Percentiles rank a stretch among this genome's conserved stretches.
These are phyloP conservation scores for Empis livida DNA, from an alignment of 2,888 invertebrate genomes.

Conservation along the genomic window DNA sequence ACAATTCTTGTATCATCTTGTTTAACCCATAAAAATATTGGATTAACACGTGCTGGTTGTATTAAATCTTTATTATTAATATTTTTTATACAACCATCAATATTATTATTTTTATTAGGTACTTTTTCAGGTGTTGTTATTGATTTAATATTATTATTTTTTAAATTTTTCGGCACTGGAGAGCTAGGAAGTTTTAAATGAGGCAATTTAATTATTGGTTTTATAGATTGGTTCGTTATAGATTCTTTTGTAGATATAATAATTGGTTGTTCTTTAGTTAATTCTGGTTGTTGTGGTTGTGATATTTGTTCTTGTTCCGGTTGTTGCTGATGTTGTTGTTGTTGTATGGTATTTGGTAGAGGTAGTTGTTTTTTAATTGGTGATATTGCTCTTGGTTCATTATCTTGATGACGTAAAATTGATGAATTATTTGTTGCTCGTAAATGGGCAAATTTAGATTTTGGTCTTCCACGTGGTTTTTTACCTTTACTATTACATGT, in stretches of 20 bases:
- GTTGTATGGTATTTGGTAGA: not conserved
- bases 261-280: no score
- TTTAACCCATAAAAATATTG: slow-evolving; percentile 75
- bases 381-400: not conserved
- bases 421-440: slow-evolving; percentile 15
- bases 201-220: not conserved
- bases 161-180: not conserved
- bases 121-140: not conserved
- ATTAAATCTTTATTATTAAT: not conserved
- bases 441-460: slow-evolving; percentile 23
- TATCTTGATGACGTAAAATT: not conserved
- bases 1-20: slow-evolving; percentile 68
- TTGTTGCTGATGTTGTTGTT: no score
- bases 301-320: no score
- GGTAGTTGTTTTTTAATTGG: no score
- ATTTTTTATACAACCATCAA: not conserved
- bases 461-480: slow-evolving; percentile 23
- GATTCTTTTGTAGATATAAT: not conserved
- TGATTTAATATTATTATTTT: not conserved
- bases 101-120: not conserved
- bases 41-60: slow-evolving; percentile 50
- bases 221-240: slow-evolving; percentile 2
- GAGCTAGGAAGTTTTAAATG: not conserved
- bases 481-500: slow-evolving; percentile 18
- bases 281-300: no score